Evolutionary conservation across 2,888 invertebrate species (phyloP).

Genomic region (Tillus elongatus): DNA sequence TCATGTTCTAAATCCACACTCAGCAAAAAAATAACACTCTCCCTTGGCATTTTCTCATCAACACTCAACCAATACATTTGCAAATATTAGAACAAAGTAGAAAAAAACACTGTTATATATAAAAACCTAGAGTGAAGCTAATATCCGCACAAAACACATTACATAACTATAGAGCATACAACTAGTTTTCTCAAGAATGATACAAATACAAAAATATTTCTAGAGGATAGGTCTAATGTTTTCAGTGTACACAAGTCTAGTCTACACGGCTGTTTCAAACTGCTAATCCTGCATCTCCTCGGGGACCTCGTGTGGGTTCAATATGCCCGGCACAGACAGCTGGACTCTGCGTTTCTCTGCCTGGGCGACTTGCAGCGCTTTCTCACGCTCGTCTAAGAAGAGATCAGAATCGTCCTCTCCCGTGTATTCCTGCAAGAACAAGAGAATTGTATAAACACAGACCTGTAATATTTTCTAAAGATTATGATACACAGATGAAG

Average conservation of each 20-base stretch:
- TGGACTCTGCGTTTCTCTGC: constrained; percentile 88
- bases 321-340: constrained; percentile 90
- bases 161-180: background rate
- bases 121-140: too few relatives aligned
- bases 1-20: too few relatives aligned
- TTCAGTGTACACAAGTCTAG: constrained; percentile 23
- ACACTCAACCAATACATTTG: too few relatives aligned
- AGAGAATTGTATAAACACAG: constrained; percentile 10
- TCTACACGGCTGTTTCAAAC: constrained; percentile 17
- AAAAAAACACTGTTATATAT: too few relatives aligned
- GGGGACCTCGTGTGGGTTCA: constrained; percentile 90
- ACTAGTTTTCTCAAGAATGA: constrained; percentile 21
- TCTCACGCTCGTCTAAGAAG: constrained; percentile 93
- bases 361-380: constrained; percentile 80
- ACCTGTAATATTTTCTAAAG: too few relatives aligned
- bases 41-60: too few relatives aligned
- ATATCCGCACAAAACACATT: constrained; percentile 12
- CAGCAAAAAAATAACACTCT: too few relatives aligned
- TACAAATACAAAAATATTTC: constrained; percentile 38
- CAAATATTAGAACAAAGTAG: too few relatives aligned
- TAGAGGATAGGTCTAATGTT: constrained; percentile 30
- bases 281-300: constrained; percentile 89
- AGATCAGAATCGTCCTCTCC: constrained; percentile 97
- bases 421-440: constrained; percentile 76
- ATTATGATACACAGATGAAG: too few relatives aligned